Conservation (phyloP, 2,888 invertebrate species). For the Dermolepida albohirtum region DNA sequence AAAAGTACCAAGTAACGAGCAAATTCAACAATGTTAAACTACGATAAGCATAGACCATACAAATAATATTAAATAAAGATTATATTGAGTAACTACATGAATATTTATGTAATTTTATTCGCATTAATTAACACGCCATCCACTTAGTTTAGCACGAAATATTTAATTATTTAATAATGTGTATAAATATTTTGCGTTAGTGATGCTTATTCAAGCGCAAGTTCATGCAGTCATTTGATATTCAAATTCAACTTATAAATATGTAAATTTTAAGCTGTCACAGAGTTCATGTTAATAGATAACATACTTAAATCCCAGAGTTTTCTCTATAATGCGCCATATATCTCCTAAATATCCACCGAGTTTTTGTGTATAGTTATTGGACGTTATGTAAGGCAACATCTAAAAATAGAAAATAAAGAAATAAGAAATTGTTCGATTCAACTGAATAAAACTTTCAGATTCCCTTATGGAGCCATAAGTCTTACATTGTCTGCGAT, state of each 20-base stretch:
- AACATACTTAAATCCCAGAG: constrained; percentile 61
- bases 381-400: constrained; percentile 59
- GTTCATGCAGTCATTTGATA: no score
- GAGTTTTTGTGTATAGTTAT: constrained; percentile 53
- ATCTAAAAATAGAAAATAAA: constrained; percentile 55
- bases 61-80: no score
- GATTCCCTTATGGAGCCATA: neutral
- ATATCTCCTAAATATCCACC: constrained; percentile 64
- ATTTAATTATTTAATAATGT: no score
- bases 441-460: constrained; percentile 4
- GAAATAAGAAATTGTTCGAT: constrained; percentile 21
- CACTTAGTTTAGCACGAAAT: no score
- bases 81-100: no score
- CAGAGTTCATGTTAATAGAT: neutral
- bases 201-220: no score
- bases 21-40: no score
- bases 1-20: no score
- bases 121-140: no score
- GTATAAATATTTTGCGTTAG: no score
- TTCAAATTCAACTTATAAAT: constrained; percentile 1
- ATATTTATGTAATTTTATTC: no score
- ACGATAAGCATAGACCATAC: no score
- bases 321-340: constrained; percentile 61
- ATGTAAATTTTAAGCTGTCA: neutral
- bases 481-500: constrained; percentile 57